Conservation (phyloP, 1,140 invertebrate genomes). For the Rhopalosiphum maidis region DNA sequence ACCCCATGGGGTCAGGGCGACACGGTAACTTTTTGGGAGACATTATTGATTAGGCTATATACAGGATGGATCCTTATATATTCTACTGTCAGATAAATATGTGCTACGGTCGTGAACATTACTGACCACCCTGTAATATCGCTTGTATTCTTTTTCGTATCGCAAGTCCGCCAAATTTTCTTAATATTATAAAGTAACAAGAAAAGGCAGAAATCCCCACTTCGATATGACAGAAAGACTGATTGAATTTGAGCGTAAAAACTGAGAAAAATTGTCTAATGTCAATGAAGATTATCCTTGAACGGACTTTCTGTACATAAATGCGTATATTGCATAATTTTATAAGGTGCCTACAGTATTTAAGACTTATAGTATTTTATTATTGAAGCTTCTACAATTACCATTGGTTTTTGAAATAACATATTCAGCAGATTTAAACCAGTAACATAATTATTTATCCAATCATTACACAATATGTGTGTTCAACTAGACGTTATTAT, state of each 20-base stretch:
- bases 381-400: neutral
- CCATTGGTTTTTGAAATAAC: neutral
- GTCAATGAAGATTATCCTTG: neutral
- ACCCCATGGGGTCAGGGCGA: conserved; percentile 20
- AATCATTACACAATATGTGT: no score
- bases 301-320: neutral
- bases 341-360: neutral
- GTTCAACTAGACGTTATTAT: no score
- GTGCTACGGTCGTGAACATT: neutral
- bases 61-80: neutral
- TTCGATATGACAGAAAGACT: neutral
- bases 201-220: neutral
- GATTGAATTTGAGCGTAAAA: neutral
- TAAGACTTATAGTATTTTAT: neutral
- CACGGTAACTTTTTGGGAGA: conserved; percentile 38
- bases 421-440: neutral
- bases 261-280: conserved; percentile 2
- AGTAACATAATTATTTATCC: neutral
- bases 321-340: neutral
- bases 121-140: neutral
- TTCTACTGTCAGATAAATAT: neutral
- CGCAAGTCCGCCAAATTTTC: neutral
- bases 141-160: neutral
- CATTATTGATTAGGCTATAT: conserved; percentile 27
- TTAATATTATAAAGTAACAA: conserved; percentile 23